Base-by-base conservation (phyloP, 2,113 vertebrate species). In the Sinocyclocheilus rhinocerous region DNA sequence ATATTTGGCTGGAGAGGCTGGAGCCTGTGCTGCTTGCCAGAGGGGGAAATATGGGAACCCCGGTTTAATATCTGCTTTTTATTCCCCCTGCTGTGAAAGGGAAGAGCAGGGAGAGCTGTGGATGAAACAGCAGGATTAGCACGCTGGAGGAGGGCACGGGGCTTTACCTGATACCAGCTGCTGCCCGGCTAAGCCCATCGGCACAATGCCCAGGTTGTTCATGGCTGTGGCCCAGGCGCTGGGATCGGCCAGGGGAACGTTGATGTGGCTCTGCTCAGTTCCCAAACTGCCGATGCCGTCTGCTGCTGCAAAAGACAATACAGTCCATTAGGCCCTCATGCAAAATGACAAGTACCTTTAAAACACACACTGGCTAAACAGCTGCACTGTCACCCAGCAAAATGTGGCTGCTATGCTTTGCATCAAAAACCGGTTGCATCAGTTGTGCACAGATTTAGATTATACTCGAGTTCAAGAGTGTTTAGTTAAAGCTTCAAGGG, bases 171-270 rank as follows among this genome's bases (percentile, higher is more conserved):
- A 95, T 73, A 98, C 93, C 39, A 99, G 94, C 90, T 95, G 97
- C 91, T 97, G 97, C 87, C 97, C 96, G 18, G 95, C 93, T 91
- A 98, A 90, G 83, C 96, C 95, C 94, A 99, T 95, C 0, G 98
- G 97, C 88, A 97, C 92, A 93, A 99, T 97, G 88, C 97, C 97
- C 87, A 98, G 89, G 93, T 97, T 98, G 94, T 96, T 98, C 97
- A 99, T 98, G 91, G 97, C 97, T 0, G 97, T 97, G 81, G 97
- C 96, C 97, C 97, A 99, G 88, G 97, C 96, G 0, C 96, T 94
- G 0, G 96, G 96, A 90, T 97, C 97, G 4, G 96, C 90, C 67
- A 97, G 94, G 0, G 96, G 96, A 93, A 97, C 94, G 81, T 92
- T 96, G 88, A 97, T 94, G 90, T 97, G 97, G 72, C 95, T 95